phyloP scores from a whole-genome alignment of 1,140 invertebrate species.

The Pomacea maculata region DNA sequence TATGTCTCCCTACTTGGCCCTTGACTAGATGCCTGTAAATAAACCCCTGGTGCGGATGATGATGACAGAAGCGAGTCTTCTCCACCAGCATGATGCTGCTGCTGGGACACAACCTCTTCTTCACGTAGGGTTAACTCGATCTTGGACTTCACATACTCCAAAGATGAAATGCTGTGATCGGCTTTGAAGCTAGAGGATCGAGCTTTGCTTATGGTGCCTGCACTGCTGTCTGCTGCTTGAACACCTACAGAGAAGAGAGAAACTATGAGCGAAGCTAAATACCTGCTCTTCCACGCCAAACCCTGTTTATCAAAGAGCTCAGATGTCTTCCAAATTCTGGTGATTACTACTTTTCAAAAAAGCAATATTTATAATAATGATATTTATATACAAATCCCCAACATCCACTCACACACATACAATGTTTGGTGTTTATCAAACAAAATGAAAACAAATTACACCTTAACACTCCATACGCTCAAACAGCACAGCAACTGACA shows the following conservation, averaged over 20 bases:
- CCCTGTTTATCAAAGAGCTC: too few relatives aligned
- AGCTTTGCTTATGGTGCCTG: neutral
- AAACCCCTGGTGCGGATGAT: neutral
- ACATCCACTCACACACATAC: too few relatives aligned
- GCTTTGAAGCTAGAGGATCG: slow-evolving; percentile 10
- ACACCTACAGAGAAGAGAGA: slow-evolving; percentile 16
- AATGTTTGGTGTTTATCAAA: too few relatives aligned
- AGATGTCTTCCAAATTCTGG: too few relatives aligned
- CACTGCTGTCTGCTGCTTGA: slow-evolving; percentile 32
- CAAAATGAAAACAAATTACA: too few relatives aligned
- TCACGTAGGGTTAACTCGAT: slow-evolving; percentile 26
- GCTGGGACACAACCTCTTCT: slow-evolving; percentile 8
- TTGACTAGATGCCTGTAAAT: neutral
- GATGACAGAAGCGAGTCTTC: neutral
- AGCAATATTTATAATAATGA: too few relatives aligned
- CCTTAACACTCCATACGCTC: too few relatives aligned
- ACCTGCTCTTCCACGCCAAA: too few relatives aligned
- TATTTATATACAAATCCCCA: too few relatives aligned
- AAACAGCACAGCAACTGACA: too few relatives aligned
- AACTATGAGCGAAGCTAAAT: too few relatives aligned
- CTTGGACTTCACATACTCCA: slow-evolving; percentile 28
- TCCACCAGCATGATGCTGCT: slow-evolving; percentile 3
- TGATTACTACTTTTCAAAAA: too few relatives aligned
- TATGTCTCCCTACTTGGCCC: neutral
- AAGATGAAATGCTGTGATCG: slow-evolving; percentile 17